Evolutionary conservation across 2,113 vertebrate species (phyloP).

Genomic region (Ailurus styani): DNA sequence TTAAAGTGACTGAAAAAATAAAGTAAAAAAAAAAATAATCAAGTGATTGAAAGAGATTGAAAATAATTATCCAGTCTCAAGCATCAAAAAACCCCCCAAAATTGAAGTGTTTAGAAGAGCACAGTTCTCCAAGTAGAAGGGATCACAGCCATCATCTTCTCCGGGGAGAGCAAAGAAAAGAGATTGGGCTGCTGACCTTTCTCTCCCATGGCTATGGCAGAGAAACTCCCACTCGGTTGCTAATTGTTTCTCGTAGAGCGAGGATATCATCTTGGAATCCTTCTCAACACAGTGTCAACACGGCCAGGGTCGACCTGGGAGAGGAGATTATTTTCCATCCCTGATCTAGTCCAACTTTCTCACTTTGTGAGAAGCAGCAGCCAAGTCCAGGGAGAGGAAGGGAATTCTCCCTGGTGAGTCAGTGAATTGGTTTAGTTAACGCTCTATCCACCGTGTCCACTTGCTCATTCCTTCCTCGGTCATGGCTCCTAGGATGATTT

Average conservation of each 20-base stretch:
- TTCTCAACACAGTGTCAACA: neutral
- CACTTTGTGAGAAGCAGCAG: neutral
- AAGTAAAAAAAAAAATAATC: no score
- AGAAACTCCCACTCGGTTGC: neutral
- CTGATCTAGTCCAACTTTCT: neutral
- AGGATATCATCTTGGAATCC: neutral
- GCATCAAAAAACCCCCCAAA: neutral
- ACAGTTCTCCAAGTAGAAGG: neutral
- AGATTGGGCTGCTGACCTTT: neutral
- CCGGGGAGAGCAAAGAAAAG: neutral
- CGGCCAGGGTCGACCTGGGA: neutral
- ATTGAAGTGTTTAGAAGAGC: neutral
- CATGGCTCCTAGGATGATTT: neutral
- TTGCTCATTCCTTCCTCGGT: neutral
- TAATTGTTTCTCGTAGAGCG: neutral
- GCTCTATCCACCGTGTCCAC: fast-evolving
- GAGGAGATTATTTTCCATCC: neutral
- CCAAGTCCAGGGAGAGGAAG: neutral
- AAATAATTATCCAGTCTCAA: neutral
- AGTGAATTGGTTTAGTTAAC: neutral
- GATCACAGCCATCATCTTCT: neutral
- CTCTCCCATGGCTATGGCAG: neutral
- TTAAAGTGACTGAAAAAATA: neutral
- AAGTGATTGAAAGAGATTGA: neutral
- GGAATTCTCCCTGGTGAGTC: neutral